Base-by-base conservation (phyloP, 2,888 invertebrate genomes). In the Galerucella pusilla region DNA sequence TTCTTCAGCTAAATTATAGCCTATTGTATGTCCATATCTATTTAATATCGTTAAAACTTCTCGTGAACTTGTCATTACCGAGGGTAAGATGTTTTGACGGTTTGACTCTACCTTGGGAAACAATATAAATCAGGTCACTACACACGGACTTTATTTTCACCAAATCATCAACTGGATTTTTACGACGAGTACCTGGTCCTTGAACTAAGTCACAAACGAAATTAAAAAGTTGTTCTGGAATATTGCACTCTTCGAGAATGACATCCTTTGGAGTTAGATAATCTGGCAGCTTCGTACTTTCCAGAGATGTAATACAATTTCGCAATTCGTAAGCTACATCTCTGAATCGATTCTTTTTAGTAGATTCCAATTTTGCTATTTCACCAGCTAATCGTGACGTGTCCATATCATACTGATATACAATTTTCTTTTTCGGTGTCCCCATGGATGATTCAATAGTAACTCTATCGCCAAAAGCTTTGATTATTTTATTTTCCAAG, bases 1-100 rank as follows among this genome's bases (percentile, higher is more conserved):
- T 9, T 85, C 84, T 81, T 85, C 83, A 63, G 79, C 80, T 68
- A 82, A 72, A 79, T 78, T 80, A 76, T 84, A 84, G 28, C 81
- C 78, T 59, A 83, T 76, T n/a, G 80, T 80, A 78, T 84, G 83
- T 1, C 83, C 83, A 73, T 80, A 82, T 69, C 77, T 83, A 75
- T 83, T 84, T 9, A 83, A 66, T 65, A 84, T 82, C 11, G 80
- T 79, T 0, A 81, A n/a, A 2, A 80, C 80, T 80, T 83, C 77
- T 73, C 81, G 49, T 28, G 77, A 78, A 72, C 75, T 82, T 45
- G 82, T 83, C 35, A 83, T 49, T 11, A 80, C 81, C 83, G 1
- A 83, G 77, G 1, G 71, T 71, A 45, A 84, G 71, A 79, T 82
- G 78, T 79, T 85, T 85, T 65, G 14, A 80, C 60, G 79, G 78